phyloP scores from a whole-genome alignment of 1,140 invertebrate genomes.

The Mamestra configurata region DNA sequence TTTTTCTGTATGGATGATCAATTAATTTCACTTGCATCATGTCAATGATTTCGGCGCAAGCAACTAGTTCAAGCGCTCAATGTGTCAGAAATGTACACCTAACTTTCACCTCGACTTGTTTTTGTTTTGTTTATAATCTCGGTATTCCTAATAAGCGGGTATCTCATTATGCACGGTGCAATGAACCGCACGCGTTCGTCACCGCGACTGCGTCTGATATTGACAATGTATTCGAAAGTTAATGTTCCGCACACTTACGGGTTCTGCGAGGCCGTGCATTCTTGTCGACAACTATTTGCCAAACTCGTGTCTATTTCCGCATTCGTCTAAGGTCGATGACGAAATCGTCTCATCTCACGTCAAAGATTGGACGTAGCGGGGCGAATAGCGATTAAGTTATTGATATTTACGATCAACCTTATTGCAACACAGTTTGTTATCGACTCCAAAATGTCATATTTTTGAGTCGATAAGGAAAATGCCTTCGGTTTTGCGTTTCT shows the following conservation, averaged over 20 bases:
- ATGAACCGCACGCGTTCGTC: slow-evolving; percentile 54
- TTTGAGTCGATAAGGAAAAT: slow-evolving; percentile 42
- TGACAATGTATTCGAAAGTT: slow-evolving; percentile 83
- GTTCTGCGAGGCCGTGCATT: slow-evolving; percentile 68
- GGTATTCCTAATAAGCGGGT: slow-evolving; percentile 48
- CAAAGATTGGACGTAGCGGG: slow-evolving; percentile 14
- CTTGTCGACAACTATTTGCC: slow-evolving; percentile 67
- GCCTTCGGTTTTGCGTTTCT: slow-evolving; percentile 11
- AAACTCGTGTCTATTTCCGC: slow-evolving; percentile 58
- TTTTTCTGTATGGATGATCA: neutral
- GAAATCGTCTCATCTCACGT: slow-evolving; percentile 49
- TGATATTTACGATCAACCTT: slow-evolving; percentile 8
- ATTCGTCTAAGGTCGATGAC: slow-evolving; percentile 48
- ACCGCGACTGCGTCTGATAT: slow-evolving; percentile 63
- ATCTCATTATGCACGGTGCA: slow-evolving; percentile 45
- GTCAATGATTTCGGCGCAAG: slow-evolving; percentile 55
- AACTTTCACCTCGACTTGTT: slow-evolving; percentile 68
- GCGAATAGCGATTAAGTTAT: slow-evolving; percentile 34
- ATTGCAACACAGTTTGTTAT: slow-evolving; percentile 24
- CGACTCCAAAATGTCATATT: no score
- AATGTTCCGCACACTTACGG: slow-evolving; percentile 74
- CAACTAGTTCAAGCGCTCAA: slow-evolving; percentile 64
- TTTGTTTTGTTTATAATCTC: slow-evolving; percentile 59
- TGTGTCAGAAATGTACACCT: slow-evolving; percentile 61
- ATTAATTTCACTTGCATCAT: slow-evolving; percentile 61